Conservation (phyloP, 2,797 vertebrate genomes). For the Neoniphon sammara region DNA sequence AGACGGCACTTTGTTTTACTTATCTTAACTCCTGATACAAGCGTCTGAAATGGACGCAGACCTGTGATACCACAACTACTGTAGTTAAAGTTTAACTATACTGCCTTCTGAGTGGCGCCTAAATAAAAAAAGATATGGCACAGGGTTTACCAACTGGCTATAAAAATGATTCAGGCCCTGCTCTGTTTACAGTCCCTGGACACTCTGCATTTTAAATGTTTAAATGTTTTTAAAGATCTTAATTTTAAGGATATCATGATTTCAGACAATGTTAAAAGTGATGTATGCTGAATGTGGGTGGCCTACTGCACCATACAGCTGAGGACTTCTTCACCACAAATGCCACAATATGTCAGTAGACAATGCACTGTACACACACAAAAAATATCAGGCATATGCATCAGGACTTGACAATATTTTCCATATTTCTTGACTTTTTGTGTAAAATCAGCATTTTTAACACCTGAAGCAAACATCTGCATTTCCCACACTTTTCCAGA, state of each 20-base stretch:
- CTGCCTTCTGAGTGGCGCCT: not conserved
- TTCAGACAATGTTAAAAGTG: not conserved
- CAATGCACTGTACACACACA: too few species aligned
- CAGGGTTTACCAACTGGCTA: not conserved
- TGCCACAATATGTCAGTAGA: not conserved
- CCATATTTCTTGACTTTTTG: too few species aligned
- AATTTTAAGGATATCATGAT: not conserved
- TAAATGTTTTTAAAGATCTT: too few species aligned
- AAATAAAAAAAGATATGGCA: not conserved
- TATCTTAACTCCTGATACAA: slow-evolving; percentile 26
- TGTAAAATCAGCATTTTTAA: not conserved
- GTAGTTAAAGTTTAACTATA: slow-evolving; percentile 41
- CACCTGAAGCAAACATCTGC: not conserved
- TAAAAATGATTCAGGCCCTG: not conserved
- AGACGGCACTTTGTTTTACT: slow-evolving; percentile 12
- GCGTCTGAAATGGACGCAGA: not conserved
- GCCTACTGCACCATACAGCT: too few species aligned
- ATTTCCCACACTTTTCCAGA: not conserved
- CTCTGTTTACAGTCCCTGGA: not conserved
- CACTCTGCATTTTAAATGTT: not conserved
- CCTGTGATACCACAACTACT: slow-evolving; percentile 3
- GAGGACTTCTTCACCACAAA: not conserved
- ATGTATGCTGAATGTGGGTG: too few species aligned
- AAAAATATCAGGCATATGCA: too few species aligned
- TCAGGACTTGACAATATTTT: too few species aligned